Base-by-base conservation (phyloP, 2,797 vertebrate species). In the Taenioides sp. region DNA sequence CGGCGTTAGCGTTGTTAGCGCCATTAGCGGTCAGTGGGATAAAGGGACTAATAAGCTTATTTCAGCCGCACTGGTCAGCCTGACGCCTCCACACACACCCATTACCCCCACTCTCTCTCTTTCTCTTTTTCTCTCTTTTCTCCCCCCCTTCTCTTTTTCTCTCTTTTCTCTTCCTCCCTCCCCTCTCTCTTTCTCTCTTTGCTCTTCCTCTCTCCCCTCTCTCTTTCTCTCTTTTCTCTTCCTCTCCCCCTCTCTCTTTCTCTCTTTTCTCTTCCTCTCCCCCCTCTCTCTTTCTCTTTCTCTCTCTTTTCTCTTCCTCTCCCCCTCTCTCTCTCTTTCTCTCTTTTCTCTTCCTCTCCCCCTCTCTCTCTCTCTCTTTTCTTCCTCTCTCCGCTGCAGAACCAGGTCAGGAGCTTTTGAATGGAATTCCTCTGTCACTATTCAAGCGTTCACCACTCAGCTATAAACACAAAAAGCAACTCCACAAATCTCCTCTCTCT, bases 61-160 rank as follows among this genome's bases (percentile, higher is more conserved):
- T 95, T 95, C 93, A 91, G 89, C 86, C 91, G 91, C 88, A 77
- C 76, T 90, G 93, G 93, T 93, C 92, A 91, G 93, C 81, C 69
- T 87, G 92, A 83, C 90, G 82, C 93, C 88, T 80, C 94, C 94
- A 96, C 95, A 97, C 94, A 95, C 95, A 91, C 85, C 87, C 90
- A 95, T 96, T 95, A 96, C 97, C 94, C 93, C 18, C 92, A 1
- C 92, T 91, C 83, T 84, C 86, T 40, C 11, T 40, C 37, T 40
- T 40, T 40, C 37, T 40, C 37, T 40, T 7, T 34, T 34, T 40
- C 81, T 84, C 34, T 37, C 34, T 37, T 10, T 37, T 10, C 34
- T 34, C 2, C 27, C 27, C 27, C 27, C n/a, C n/a, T n/a, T n/a
- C n/a, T n/a, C n/a, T n/a, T n/a, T n/a, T n/a, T 27, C 25, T 27